These are phyloP conservation scores for Camptogramma bilineatum DNA, from an alignment of 2,888 invertebrate genomes.

Conservation along the genomic window DNA sequence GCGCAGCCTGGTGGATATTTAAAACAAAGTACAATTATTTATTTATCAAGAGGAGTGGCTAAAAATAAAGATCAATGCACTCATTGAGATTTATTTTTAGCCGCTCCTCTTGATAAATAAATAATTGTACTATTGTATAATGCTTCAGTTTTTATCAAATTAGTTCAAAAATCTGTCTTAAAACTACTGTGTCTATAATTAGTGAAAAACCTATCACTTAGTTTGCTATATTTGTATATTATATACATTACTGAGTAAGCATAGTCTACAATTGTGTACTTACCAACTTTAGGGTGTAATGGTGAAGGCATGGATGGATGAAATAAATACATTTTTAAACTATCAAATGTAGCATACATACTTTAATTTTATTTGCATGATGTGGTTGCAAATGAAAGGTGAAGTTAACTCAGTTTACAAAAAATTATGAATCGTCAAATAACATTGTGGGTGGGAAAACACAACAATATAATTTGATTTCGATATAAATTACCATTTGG, in stretches of 20 bases:
- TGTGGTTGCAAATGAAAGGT: not conserved
- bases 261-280: conserved; percentile 13
- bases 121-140: too few species aligned
- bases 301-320: conserved; percentile 31
- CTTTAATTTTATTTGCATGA: not conserved
- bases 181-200: too few species aligned
- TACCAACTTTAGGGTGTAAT: conserved; percentile 15
- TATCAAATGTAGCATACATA: conserved; percentile 5
- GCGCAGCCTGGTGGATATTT: too few species aligned
- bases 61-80: too few species aligned
- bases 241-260: not conserved
- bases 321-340: conserved; percentile 11
- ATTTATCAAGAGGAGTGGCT: too few species aligned
- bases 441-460: not conserved
- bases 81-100: too few species aligned
- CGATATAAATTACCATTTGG: not conserved
- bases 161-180: too few species aligned
- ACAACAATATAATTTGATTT: not conserved
- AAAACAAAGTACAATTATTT: too few species aligned
- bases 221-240: not conserved
- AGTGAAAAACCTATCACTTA: not conserved
- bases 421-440: not conserved
- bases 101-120: too few species aligned
- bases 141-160: too few species aligned
- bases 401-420: not conserved